Evolutionary conservation across 1,140 invertebrate species (phyloP).

Genomic region (Ceratosolen fusciceps): DNA sequence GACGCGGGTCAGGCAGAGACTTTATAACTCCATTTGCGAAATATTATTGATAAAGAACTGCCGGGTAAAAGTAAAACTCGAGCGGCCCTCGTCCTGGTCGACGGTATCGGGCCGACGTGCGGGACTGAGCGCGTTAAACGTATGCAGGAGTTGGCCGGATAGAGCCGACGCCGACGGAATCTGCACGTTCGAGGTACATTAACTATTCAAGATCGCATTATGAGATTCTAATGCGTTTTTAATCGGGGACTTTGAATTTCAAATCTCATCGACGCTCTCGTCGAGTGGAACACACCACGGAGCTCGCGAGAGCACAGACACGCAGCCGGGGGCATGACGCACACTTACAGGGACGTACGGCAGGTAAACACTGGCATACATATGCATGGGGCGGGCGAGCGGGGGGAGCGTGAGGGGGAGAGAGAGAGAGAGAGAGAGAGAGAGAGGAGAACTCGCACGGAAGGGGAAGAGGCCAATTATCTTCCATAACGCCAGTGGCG

Average conservation of each 20-base stretch:
- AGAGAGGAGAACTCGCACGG: slow-evolving; percentile 12
- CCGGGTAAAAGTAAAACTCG: too few relatives aligned
- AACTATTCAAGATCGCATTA: slow-evolving; percentile 49
- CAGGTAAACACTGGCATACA: not conserved
- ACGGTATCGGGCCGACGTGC: not conserved
- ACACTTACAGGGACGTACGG: not conserved
- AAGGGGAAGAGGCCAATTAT: slow-evolving; percentile 56
- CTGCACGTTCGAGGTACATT: slow-evolving; percentile 38
- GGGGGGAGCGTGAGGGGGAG: too few relatives aligned
- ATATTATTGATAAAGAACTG: too few relatives aligned
- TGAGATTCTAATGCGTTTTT: slow-evolving; percentile 67
- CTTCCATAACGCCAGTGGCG: slow-evolving; percentile 55
- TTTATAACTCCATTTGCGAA: too few relatives aligned
- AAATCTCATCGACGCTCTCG: slow-evolving; percentile 61
- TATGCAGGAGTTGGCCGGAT: slow-evolving; percentile 4
- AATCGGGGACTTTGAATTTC: slow-evolving; percentile 69
- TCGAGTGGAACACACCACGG: slow-evolving; percentile 12
- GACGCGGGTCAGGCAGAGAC: too few relatives aligned
- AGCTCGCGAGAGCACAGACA: not conserved
- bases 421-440: too few relatives aligned
- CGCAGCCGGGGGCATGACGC: not conserved
- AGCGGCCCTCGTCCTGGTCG: not conserved
- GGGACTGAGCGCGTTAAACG: not conserved
- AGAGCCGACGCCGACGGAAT: slow-evolving; percentile 37
- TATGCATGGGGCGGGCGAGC: not conserved